These are phyloP conservation scores for Nothoprocta pentlandii DNA, from an alignment of 2,113 vertebrate genomes.

Conservation along the genomic window DNA sequence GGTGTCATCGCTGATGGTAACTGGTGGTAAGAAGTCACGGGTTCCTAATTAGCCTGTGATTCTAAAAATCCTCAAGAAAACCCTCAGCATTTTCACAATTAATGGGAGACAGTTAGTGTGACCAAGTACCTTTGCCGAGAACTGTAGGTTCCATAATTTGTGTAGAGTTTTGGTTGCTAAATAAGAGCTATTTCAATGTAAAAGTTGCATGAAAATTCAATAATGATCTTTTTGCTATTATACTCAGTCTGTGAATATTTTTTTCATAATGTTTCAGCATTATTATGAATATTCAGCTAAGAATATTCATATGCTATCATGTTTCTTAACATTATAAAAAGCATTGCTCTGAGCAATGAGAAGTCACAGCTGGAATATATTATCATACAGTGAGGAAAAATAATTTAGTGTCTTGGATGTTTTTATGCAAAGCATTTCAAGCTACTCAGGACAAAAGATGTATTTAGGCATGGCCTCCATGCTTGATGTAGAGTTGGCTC, in stretches of 20 bases:
- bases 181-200: background rate
- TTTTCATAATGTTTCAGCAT: background rate
- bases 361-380: background rate
- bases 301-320: background rate
- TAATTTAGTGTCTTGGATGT: background rate
- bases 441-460: background rate
- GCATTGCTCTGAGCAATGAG: background rate
- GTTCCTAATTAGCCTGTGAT: background rate
- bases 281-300: background rate
- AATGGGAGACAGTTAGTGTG: background rate
- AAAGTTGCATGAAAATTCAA: background rate
- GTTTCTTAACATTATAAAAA: background rate
- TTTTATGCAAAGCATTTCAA: background rate
- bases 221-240: background rate
- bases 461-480: rapidly evolving
- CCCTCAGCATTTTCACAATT: background rate
- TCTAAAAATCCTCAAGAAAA: background rate
- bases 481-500: background rate
- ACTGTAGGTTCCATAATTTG: background rate
- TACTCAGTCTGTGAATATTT: background rate
- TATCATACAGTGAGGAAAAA: background rate
- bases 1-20: background rate
- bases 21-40: background rate
- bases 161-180: background rate
- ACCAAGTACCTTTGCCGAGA: background rate